A percentile compares a stretch with the other conserved stretches of the same genome.
These are phyloP conservation scores for Odocoileus hemionus DNA, from an alignment of 2,113 vertebrate species.

Conservation along the genomic window DNA sequence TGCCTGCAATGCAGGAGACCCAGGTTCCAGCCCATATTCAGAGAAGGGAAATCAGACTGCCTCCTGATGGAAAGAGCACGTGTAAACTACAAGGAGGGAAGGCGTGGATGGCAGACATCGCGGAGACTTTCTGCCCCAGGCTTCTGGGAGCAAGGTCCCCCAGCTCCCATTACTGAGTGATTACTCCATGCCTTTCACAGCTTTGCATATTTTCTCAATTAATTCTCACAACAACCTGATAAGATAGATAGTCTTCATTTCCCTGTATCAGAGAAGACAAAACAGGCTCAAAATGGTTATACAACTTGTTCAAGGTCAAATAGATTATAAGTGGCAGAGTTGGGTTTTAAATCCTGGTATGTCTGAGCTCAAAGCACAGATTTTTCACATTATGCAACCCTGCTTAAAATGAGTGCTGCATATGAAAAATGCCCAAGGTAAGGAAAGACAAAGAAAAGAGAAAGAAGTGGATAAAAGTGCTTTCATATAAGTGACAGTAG, in stretches of 20 bases:
- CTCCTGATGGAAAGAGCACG: neutral
- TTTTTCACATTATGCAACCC: neutral
- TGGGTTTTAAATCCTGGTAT: neutral
- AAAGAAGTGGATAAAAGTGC: neutral
- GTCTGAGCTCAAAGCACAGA: neutral
- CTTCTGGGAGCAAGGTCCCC: neutral
- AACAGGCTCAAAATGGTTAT: neutral
- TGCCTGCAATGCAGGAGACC: neutral
- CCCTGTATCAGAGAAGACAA: neutral
- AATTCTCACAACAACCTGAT: neutral
- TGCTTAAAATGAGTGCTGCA: neutral
- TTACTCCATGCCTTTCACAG: neutral
- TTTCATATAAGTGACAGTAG: neutral
- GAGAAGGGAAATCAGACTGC: neutral
- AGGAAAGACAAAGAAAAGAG: neutral
- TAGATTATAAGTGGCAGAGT: neutral
- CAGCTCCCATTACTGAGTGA: no score
- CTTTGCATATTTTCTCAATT: neutral
- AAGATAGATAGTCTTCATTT: neutral
- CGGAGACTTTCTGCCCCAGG: neutral
- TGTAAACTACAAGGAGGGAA: neutral
- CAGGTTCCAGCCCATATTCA: neutral
- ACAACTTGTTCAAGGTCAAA: neutral
- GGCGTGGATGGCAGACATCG: neutral
- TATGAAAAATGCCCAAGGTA: neutral